phyloP scores from a whole-genome alignment of 2,113 vertebrate genomes.

The Sorex fumeus region DNA sequence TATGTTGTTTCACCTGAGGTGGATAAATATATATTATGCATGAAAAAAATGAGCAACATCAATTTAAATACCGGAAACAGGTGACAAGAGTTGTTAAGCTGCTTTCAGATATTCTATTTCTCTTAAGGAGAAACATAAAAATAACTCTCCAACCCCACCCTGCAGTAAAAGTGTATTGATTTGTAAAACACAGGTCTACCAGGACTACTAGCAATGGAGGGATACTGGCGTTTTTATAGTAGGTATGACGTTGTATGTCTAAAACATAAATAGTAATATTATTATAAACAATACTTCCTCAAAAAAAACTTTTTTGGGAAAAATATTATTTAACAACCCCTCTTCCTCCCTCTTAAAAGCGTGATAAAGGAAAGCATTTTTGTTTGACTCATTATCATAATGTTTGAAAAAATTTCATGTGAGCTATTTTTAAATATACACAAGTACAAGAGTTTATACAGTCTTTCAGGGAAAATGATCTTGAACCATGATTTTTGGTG shows the following conservation, averaged over 20 bases:
- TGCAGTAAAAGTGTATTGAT: not conserved
- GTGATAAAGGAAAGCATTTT: not conserved
- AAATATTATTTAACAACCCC: no score
- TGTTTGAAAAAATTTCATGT: constrained; percentile 21
- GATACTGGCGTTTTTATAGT: no score
- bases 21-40: constrained; percentile 69
- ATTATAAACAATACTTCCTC: no score
- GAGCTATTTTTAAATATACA: constrained; percentile 4
- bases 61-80: constrained; percentile 74
- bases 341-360: not conserved
- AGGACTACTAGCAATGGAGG: no score
- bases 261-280: no score
- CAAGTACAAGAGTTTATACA: not conserved
- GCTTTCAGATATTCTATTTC: constrained; percentile 53
- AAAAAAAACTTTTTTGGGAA: no score
- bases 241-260: no score
- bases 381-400: constrained; percentile 3
- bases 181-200: not conserved
- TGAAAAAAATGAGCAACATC: constrained; percentile 59
- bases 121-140: constrained; percentile 62
- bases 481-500: constrained; percentile 32
- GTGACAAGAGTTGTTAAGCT: constrained; percentile 63
- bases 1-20: constrained; percentile 67
- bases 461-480: not conserved
- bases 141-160: not conserved